Conservation (phyloP, 2,113 vertebrate genomes). For the Menidia beryllina region DNA sequence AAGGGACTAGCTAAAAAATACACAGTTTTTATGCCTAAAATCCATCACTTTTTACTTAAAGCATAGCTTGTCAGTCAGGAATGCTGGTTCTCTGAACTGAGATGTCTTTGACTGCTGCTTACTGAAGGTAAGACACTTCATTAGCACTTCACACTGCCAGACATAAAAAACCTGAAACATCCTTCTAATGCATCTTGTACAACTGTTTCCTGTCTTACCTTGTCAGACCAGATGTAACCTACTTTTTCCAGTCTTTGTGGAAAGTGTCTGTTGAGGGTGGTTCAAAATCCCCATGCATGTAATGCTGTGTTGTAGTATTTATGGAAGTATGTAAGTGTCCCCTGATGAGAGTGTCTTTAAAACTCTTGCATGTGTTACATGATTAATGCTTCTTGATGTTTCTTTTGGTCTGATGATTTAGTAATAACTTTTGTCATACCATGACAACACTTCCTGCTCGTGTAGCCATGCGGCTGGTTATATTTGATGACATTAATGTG, state of each 20-base stretch:
- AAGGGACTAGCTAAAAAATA: too few relatives aligned
- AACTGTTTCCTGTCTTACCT: neutral
- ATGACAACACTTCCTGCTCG: neutral
- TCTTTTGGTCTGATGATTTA: conserved; percentile 3
- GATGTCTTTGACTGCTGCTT: neutral
- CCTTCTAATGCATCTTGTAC: neutral
- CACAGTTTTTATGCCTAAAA: too few relatives aligned
- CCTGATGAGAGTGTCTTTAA: neutral
- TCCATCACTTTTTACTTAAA: neutral
- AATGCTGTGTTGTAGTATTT: neutral
- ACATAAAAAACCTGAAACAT: neutral
- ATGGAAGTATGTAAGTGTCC: neutral
- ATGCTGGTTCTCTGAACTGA: neutral
- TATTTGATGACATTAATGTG: conserved; percentile 4
- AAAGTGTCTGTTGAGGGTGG: neutral
- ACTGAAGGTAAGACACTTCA: neutral
- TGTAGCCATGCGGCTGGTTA: neutral
- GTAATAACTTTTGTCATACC: neutral
- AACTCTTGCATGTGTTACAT: neutral
- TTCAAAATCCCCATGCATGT: neutral
- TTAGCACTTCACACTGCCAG: neutral
- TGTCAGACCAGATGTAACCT: neutral
- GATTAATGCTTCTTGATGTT: neutral
- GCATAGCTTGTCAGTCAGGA: neutral
- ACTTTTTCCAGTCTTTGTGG: neutral